A percentile compares a stretch with the other conserved stretches of the same genome.
Conservation (phyloP, 30 jellyfish, hydroid and myxozoan genomes). For the Aurelia sp. region DNA sequence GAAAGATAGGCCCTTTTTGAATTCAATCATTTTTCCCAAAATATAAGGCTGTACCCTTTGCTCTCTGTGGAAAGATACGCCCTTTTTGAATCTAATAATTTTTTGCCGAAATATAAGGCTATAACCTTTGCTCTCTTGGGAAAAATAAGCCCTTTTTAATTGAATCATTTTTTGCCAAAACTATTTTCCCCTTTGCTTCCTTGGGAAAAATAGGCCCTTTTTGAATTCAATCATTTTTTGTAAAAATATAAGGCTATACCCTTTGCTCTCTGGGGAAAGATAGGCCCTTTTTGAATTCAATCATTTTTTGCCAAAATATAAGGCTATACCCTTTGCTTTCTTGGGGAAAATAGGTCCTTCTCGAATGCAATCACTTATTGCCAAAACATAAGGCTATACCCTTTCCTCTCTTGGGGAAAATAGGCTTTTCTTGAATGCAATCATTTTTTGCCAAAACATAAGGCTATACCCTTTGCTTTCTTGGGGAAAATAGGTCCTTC, state of each 20-base stretch:
- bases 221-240: neutral
- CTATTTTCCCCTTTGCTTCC: neutral
- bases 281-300: neutral
- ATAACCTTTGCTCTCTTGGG: neutral
- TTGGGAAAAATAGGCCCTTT: too few species aligned
- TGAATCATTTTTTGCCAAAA: neutral
- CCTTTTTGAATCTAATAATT: neutral
- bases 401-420: too few species aligned
- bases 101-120: neutral
- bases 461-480: constrained; percentile 11
- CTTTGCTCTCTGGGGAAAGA: neutral
- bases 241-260: neutral
- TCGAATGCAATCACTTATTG: too few species aligned
- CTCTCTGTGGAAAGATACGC: neutral
- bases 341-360: too few species aligned
- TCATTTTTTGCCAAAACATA: neutral
- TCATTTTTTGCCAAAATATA: too few species aligned
- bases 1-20: neutral
- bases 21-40: neutral
- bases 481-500: neutral
- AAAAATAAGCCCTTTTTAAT: too few species aligned
- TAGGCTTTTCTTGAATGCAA: neutral
- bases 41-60: neutral
- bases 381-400: too few species aligned
- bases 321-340: too few species aligned